phyloP scores from a whole-genome alignment of 1,140 invertebrate genomes.

The Macrosteles quadrilineatus region DNA sequence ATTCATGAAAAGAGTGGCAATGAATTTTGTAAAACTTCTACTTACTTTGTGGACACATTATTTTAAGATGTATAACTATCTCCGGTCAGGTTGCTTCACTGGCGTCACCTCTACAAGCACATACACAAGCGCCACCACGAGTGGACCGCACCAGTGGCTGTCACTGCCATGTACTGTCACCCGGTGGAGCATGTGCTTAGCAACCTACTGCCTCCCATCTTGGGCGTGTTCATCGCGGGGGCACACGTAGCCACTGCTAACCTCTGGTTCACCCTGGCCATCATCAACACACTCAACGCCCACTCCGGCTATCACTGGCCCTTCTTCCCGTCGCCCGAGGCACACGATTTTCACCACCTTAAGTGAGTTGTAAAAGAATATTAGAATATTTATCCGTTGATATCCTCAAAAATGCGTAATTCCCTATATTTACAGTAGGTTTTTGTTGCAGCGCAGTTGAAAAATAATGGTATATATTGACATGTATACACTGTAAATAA shows the following conservation, averaged over 20 bases:
- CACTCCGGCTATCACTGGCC: slow-evolving; percentile 90
- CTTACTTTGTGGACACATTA: background rate
- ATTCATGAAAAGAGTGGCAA: background rate
- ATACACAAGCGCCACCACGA: slow-evolving; percentile 88
- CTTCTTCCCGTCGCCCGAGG: slow-evolving; percentile 86
- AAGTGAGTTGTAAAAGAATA: slow-evolving; percentile 62
- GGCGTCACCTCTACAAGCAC: slow-evolving; percentile 72
- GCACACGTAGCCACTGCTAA: slow-evolving; percentile 81
- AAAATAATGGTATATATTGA: no score
- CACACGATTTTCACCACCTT: slow-evolving; percentile 88
- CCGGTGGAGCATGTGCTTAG: slow-evolving; percentile 84
- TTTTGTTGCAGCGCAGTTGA: no score
- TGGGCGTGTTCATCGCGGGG: slow-evolving; percentile 78
- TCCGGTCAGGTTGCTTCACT: slow-evolving; percentile 68
- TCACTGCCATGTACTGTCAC: slow-evolving; percentile 85
- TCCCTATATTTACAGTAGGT: no score
- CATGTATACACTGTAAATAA: no score
- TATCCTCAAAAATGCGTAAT: no score
- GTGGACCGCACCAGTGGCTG: slow-evolving; percentile 82
- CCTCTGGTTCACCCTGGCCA: slow-evolving; percentile 80
- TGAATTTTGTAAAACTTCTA: background rate
- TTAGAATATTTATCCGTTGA: no score
- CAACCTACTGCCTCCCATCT: slow-evolving; percentile 76
- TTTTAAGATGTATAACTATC: no score
- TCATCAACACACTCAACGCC: slow-evolving; percentile 78